Base-by-base conservation (phyloP, 2,113 vertebrate genomes). In the Chamaea fasciata region DNA sequence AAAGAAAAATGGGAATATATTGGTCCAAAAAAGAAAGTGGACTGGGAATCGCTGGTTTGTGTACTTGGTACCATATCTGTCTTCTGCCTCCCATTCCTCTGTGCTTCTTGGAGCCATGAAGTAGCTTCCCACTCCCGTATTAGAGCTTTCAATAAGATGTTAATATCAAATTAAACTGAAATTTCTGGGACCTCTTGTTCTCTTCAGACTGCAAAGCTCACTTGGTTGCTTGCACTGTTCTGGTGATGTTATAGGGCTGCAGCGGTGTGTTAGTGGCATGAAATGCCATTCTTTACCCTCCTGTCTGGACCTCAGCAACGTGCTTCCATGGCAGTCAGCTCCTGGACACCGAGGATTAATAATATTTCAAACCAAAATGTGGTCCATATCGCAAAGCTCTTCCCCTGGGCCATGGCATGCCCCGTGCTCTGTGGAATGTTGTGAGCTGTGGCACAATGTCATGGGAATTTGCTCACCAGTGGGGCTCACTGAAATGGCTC, bases 391-490 rank as follows among this genome's bases (percentile, higher is more conserved):
- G 60, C 20, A 63, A 49, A 63, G 44, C 16, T 50, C 47, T 71
- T 49, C 21, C 24, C 6, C 37, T 6, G 28, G 33, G 20, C 60
- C 20, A 0, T 11, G 24, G 64, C 15, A 2, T 60, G 69, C 53
- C 39, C 49, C 9, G 31, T 10, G 39, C 18, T 68, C 52, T 71
- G 57, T 53, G 69, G 42, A 91, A 65, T 55, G 44, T 46, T 2
- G 0, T 33, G 53, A 33, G 41, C n/a, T 3, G 1, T 17, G n/a
- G 65, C 4, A 10, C 13, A 16, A 3, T 39, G 28, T 27, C 1
- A 0, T n/a, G n/a, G 67, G 62, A 79, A 62, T 47, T 33, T 4
- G 2, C 65, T 76, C 41, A 27, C 15, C 57, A 12, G 26, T 37
- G 59, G 31, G 37, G 28, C 50, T 83, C 30, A 11, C 59, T 79